Evolutionary conservation across 1,140 invertebrate genomes (phyloP).

Genomic region (Macrotrachela quadricornifera): DNA sequence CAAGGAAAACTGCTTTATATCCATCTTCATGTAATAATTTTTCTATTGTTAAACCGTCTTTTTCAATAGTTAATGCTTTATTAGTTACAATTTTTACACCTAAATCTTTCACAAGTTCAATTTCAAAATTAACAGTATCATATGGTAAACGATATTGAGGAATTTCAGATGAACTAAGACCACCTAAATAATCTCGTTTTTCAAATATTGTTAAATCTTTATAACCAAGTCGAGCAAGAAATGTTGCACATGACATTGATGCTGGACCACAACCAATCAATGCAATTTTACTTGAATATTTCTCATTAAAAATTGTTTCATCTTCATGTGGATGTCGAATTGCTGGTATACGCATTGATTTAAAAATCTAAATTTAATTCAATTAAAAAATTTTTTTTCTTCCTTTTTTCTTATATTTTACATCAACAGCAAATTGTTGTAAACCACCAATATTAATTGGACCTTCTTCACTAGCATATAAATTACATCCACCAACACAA

Average conservation of each 20-base stretch:
- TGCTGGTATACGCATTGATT: constrained; percentile 72
- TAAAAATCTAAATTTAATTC: constrained; percentile 46
- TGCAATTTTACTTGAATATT: constrained; percentile 54
- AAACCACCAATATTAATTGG: constrained; percentile 93
- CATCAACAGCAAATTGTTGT: constrained; percentile 88
- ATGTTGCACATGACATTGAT: constrained; percentile 86
- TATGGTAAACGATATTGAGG: constrained; percentile 84
- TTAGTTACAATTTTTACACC: constrained; percentile 57
- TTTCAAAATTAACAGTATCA: constrained; percentile 75
- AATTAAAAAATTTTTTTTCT: no score
- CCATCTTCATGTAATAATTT: constrained; percentile 40
- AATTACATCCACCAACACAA: constrained; percentile 88
- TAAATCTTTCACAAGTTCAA: constrained; percentile 66
- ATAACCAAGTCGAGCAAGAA: constrained; percentile 73
- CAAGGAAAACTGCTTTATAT: constrained; percentile 62
- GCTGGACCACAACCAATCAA: constrained; percentile 81
- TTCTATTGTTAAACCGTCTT: constrained; percentile 28
- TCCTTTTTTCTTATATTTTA: constrained; percentile 30
- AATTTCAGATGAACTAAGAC: constrained; percentile 77
- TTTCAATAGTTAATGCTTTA: constrained; percentile 5
- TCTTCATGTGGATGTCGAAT: constrained; percentile 43
- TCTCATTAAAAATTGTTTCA: constrained; percentile 28
- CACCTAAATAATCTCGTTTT: constrained; percentile 61
- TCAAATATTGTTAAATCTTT: constrained; percentile 75
- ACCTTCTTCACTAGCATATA: constrained; percentile 79